A percentile compares a stretch with the other conserved stretches of the same genome.
Evolutionary conservation across 2,797 vertebrate species (phyloP).

Genomic region (Acanthurus tractus): DNA sequence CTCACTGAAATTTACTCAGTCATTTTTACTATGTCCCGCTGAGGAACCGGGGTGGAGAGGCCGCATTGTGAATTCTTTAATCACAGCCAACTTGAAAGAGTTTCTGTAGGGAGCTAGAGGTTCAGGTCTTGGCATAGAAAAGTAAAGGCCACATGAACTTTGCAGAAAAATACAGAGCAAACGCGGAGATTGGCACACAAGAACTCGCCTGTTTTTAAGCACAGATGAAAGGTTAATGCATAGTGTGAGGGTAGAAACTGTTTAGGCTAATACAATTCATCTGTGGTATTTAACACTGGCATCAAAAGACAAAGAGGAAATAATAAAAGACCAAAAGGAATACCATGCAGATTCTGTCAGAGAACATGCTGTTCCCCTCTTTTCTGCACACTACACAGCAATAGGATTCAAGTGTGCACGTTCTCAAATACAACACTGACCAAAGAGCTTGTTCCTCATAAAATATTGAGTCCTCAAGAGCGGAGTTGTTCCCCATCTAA

Average conservation of each 20-base stretch:
- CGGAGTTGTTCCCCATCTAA: slow-evolving; percentile 47
- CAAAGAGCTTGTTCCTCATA: slow-evolving; percentile 62
- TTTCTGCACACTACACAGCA: slow-evolving; percentile 22
- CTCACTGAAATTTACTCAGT: slow-evolving; percentile 39
- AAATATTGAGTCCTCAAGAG: slow-evolving; percentile 70
- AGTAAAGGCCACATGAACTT: slow-evolving; percentile 20
- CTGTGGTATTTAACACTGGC: not conserved
- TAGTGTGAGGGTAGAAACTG: slow-evolving; percentile 3
- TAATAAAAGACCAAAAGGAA: not conserved
- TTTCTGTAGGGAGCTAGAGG: slow-evolving; percentile 22
- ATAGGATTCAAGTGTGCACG: slow-evolving; percentile 14
- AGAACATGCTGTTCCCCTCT: slow-evolving; percentile 19
- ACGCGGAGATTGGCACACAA: slow-evolving; percentile 7
- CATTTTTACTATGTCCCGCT: slow-evolving; percentile 46
- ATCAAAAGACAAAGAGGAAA: slow-evolving; percentile 13
- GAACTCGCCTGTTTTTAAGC: not conserved
- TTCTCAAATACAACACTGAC: slow-evolving; percentile 49
- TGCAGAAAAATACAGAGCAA: slow-evolving; percentile 19
- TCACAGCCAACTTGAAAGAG: slow-evolving; percentile 39
- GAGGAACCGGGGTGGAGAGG: slow-evolving; percentile 26
- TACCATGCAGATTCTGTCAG: slow-evolving; percentile 6
- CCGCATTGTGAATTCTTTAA: slow-evolving; percentile 35
- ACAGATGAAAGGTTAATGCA: slow-evolving; percentile 6
- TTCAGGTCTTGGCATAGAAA: slow-evolving; percentile 4
- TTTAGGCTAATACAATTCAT: slow-evolving; percentile 18